Evolutionary conservation across 2,113 vertebrate genomes (phyloP), one percentile per base, ranked within the genome.

Genomic region (Cyprinodon variegatus): DNA sequence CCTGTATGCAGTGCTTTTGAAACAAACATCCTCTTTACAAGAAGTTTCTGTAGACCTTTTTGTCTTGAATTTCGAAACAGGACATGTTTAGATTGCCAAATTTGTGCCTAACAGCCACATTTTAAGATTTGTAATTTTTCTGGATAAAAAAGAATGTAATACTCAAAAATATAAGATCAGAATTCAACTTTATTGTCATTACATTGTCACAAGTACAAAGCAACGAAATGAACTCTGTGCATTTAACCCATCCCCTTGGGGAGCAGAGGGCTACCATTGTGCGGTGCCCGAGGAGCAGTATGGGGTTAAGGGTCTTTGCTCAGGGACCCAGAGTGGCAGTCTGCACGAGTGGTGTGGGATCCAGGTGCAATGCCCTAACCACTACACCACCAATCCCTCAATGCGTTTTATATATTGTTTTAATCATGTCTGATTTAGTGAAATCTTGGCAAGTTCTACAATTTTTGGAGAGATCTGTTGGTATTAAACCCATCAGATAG

Each of bases 401-500:
- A 29, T 29, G 29, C 1, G 29, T 29, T 29, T 29, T 29, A 29
- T 29, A 22, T 69, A 64, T 12, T 14, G 1, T 63, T 82, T 61
- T 76, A 57, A 65, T 81, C 70, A 70, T 40, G 68, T 73, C 65
- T 82, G 74, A 65, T 70, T 83, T 36, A 81, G 61, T 74, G 61
- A 60, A 72, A 80, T 83, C 78, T 85, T 88, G 86, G 82, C 81
- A 13, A 22, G 29, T 69, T 65, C 43, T 72, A 14, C 64, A 65
- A 48, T 80, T 57, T 82, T 83, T 85, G 74, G 81, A 74, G 68
- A 78, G 71, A 76, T 77, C 36, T 81, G 71, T 60, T 62, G 78
- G 76, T 87, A 82, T 81, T 82, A 72, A 87, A 87, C 78, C 70
- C 79, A 78, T 79, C 85, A 86, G 75, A 84, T 84, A 66, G 72